phyloP scores from a whole-genome alignment of 2,113 vertebrate species.

The Rhipidura dahli region DNA sequence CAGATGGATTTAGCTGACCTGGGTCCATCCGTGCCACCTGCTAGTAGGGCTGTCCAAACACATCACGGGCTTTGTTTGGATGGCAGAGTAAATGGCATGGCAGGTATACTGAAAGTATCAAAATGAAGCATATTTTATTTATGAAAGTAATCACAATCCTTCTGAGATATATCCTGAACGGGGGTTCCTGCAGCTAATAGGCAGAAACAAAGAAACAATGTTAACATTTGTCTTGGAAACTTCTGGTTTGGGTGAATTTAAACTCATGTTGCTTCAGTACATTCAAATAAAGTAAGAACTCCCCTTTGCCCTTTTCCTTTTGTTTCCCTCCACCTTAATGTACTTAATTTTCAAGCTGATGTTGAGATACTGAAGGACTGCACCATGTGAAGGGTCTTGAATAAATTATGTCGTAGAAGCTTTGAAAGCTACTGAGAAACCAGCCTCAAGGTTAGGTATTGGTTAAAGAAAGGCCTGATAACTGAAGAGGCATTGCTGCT shows the following conservation, averaged over 20 bases:
- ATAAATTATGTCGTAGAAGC: not conserved
- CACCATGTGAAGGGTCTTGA: not conserved
- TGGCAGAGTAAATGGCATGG: not conserved
- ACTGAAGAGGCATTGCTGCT: not conserved
- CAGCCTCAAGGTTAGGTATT: not conserved
- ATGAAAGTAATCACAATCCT: not conserved
- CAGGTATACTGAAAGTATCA: not conserved
- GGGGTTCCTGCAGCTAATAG: not conserved
- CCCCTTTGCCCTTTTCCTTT: not conserved
- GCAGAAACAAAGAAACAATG: not conserved
- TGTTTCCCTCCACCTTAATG: not conserved
- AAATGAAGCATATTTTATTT: not conserved
- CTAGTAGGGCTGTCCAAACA: not conserved
- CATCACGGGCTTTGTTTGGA: rapidly evolving
- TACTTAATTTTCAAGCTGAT: not conserved
- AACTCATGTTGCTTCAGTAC: not conserved
- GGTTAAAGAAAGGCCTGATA: not conserved
- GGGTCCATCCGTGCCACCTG: not conserved
- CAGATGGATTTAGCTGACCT: not conserved
- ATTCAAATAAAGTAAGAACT: not conserved
- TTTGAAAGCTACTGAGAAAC: not conserved
- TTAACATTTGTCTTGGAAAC: not conserved
- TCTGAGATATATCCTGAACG: not conserved
- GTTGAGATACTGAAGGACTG: not conserved
- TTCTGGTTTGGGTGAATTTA: not conserved